A percentile compares a stretch with the other conserved stretches of the same genome.
These are phyloP conservation scores for Stylophora pistillata DNA, from an alignment of 64 coral and sea anemone species.

Conservation along the genomic window DNA sequence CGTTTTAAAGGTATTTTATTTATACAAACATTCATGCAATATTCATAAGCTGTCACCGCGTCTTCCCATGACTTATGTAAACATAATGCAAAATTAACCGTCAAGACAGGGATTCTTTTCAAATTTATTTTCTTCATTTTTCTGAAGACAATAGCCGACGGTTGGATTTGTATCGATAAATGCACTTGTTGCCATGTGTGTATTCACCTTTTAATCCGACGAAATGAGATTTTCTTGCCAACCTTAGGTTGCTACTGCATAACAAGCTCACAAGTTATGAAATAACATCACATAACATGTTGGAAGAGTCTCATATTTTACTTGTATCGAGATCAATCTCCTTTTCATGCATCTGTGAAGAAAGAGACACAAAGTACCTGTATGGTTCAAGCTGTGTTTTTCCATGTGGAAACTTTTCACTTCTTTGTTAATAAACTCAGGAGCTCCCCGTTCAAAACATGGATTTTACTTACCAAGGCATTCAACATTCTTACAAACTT, in stretches of 20 bases:
- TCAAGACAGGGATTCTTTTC: slow-evolving; percentile 36
- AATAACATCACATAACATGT: neutral
- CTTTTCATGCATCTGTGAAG: neutral
- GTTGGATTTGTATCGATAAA: neutral
- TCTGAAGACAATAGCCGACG: neutral
- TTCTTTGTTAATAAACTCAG: slow-evolving; percentile 8
- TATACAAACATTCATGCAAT: slow-evolving; percentile 73
- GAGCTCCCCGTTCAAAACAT: neutral
- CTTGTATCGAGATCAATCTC: neutral
- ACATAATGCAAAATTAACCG: slow-evolving; percentile 69
- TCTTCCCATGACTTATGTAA: slow-evolving; percentile 59
- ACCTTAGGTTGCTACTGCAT: neutral
- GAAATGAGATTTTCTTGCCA: neutral
- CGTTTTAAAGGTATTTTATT: slow-evolving; percentile 75
- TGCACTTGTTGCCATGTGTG: slow-evolving; percentile 1
- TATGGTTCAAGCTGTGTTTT: slow-evolving; percentile 50
- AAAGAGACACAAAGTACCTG: slow-evolving; percentile 21
- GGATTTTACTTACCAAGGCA: neutral
- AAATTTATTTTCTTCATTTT: slow-evolving; percentile 20
- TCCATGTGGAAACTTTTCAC: slow-evolving; percentile 9
- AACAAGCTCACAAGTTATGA: neutral
- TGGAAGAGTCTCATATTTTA: neutral
- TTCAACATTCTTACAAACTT: neutral
- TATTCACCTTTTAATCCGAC: neutral
- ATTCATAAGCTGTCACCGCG: slow-evolving; percentile 47